Evolutionary conservation across 2,113 vertebrate species (phyloP).

Genomic region (Uropsilus gracilis): DNA sequence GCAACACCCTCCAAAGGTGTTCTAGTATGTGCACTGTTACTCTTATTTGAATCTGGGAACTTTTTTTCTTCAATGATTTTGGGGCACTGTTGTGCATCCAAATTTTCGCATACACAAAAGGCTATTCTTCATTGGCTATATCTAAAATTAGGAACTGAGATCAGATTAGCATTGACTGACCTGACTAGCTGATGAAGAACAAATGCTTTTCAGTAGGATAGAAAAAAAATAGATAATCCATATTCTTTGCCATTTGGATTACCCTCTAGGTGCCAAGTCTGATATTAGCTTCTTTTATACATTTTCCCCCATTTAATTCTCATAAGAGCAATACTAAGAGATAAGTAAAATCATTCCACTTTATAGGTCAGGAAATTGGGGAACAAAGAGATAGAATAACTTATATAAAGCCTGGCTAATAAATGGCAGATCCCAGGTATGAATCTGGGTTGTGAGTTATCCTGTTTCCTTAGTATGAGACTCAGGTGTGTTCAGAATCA

Average conservation of each 20-base stretch:
- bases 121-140: background rate
- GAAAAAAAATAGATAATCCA: background rate
- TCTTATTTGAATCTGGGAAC: background rate
- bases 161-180: background rate
- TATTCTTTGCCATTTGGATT: background rate
- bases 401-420: background rate
- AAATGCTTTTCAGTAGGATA: background rate
- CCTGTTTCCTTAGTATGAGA: background rate
- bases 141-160: background rate
- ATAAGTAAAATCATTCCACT: background rate
- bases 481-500: too few relatives aligned
- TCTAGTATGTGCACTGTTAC: background rate
- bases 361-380: background rate
- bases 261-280: background rate
- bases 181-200: background rate
- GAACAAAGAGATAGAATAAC: background rate
- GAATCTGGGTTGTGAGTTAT: accelerated
- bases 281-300: background rate
- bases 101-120: background rate
- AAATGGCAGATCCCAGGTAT: background rate
- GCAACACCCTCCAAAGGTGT: background rate
- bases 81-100: too few relatives aligned
- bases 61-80: too few relatives aligned
- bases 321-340: background rate
- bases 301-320: background rate